A percentile compares a stretch with the other conserved stretches of the same genome.
Evolutionary conservation across 2,797 vertebrate species (phyloP).

Genomic region (Megaceryle alcyon): DNA sequence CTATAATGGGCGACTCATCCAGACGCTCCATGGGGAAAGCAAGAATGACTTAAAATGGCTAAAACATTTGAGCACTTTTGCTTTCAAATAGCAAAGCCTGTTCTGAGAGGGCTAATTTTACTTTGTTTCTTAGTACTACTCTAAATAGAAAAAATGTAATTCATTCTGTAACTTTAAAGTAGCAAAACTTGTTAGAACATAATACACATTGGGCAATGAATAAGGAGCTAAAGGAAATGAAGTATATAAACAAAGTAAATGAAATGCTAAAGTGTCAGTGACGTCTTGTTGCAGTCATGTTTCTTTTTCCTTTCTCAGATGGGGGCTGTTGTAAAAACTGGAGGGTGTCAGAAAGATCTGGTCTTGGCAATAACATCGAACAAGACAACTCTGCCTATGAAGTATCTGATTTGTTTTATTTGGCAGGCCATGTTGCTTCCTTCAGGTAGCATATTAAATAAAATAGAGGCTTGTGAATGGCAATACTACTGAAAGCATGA

Average conservation of each 20-base stretch:
- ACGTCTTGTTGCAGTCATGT: neutral
- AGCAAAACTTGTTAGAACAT: neutral
- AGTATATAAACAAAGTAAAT: neutral
- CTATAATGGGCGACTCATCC: neutral
- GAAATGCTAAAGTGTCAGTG: neutral
- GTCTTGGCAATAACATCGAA: neutral
- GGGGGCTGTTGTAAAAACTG: neutral
- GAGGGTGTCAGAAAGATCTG: neutral
- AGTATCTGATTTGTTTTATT: neutral
- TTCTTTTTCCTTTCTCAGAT: neutral
- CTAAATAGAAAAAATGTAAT: conserved; percentile 32
- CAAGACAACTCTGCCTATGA: neutral
- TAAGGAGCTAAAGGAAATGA: neutral
- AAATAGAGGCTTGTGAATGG: neutral
- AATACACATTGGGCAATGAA: neutral
- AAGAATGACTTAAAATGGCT: conserved; percentile 65
- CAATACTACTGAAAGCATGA: neutral
- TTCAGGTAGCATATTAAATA: neutral
- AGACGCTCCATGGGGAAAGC: neutral
- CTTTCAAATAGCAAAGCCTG: conserved; percentile 49
- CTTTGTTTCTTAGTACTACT: neutral
- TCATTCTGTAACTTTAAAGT: neutral
- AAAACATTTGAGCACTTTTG: conserved; percentile 31
- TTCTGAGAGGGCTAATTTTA: conserved; percentile 1
- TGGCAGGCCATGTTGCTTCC: neutral